These are phyloP conservation scores for Nothura maculosa DNA, from an alignment of 2,797 vertebrate genomes.

Conservation along the genomic window DNA sequence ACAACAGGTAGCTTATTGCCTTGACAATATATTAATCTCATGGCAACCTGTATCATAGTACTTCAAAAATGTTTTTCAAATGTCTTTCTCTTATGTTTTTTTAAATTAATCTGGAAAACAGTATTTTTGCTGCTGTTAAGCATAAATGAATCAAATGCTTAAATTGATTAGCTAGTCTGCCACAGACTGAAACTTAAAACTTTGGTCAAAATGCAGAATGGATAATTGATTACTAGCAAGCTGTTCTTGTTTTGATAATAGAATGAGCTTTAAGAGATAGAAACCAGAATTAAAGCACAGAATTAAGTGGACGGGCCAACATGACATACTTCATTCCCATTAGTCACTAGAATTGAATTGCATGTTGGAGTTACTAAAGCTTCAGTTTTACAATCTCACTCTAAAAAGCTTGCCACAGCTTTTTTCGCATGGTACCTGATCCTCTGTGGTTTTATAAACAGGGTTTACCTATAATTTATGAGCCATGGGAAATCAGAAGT, in stretches of 20 bases:
- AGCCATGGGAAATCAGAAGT: not conserved
- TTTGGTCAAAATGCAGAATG: not conserved
- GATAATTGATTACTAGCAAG: not conserved
- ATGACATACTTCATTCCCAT: not conserved
- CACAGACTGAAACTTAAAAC: not conserved
- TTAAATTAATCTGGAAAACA: constrained; percentile 29
- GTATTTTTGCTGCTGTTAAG: not conserved
- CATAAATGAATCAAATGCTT: constrained; percentile 32
- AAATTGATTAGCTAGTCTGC: constrained; percentile 41
- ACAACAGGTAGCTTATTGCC: not conserved
- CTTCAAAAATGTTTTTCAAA: constrained; percentile 37
- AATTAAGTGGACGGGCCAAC: not conserved
- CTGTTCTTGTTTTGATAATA: not conserved
- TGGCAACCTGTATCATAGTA: not conserved
- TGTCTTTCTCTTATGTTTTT: constrained; percentile 19
- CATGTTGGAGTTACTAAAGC: not conserved
- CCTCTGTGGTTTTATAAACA: not conserved
- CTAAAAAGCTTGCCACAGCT: not conserved
- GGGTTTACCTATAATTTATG: not conserved
- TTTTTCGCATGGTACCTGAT: not conserved
- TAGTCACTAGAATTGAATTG: not conserved
- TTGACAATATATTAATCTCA: constrained; percentile 53
- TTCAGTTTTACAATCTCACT: not conserved
- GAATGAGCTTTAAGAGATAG: not conserved
- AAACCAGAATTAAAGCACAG: not conserved